Evolutionary conservation across 2,888 invertebrate species (phyloP).

Genomic region (Scaptomyza polygonia): DNA sequence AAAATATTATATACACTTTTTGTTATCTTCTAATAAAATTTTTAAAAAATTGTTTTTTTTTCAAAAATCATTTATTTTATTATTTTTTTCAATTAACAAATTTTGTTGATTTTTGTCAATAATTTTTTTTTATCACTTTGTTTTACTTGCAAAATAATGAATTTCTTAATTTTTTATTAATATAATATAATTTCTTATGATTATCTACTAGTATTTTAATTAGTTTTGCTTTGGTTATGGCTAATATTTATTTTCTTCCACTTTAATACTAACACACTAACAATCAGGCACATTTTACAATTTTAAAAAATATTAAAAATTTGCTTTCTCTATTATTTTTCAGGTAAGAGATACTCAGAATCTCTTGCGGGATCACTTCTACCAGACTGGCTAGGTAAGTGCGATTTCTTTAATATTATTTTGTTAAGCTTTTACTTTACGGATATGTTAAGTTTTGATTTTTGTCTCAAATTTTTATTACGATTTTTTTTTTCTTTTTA

Average conservation of each 20-base stretch:
- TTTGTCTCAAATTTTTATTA: constrained; percentile 28
- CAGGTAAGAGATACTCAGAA: constrained; percentile 85
- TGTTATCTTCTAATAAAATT: no score
- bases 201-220: no score
- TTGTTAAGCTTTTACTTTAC: constrained; percentile 67
- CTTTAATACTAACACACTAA: constrained; percentile 13
- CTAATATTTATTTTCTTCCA: neutral
- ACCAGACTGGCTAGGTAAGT: constrained; percentile 85
- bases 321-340: constrained; percentile 61
- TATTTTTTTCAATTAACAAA: no score
- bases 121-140: no score
- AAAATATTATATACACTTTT: no score
- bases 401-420: constrained; percentile 66
- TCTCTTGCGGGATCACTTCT: constrained; percentile 85
- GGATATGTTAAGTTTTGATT: constrained; percentile 38
- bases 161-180: no score
- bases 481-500: neutral
- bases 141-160: no score
- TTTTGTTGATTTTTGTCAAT: no score
- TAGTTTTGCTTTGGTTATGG: neutral
- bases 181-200: no score
- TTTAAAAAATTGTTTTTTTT: no score
- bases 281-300: constrained; percentile 27
- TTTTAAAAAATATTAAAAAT: constrained; percentile 11
- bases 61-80: no score